Evolutionary conservation across 1,140 invertebrate genomes (phyloP), one percentile per base, ranked within the genome.

Genomic region (Anastrepha ludens): DNA sequence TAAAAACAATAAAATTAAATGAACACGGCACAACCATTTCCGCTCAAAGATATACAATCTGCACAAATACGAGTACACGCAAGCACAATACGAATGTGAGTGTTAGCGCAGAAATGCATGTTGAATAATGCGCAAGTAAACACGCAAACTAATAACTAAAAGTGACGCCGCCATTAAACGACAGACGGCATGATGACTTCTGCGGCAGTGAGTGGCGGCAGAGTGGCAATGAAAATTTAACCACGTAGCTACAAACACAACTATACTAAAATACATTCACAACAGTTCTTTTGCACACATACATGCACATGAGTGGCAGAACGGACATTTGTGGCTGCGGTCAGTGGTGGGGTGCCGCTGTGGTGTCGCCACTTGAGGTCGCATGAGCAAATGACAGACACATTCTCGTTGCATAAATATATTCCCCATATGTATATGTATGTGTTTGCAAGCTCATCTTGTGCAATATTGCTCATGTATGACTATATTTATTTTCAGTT

Each of bases 1-100:
- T 81, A 44, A 86, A 86, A 86, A 86, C 20, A 86, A 86, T 86
- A 86, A 62, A 86, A 86, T 17, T 86, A 86, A 86, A 86, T 86
- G 58, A 86, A 86, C 85, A 62, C 59, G 17, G 20, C 55, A 41
- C 15, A 6, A 3, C 39, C 65, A 39, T 44, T 70, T 41, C 65
- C 41, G 13, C 11, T 6, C 41, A 47, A 39, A 74, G 67, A 47
- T 74, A 6, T 74, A 74, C 67, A 44, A 74, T 74, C 67, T 47
- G 41, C 39, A 74, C 39, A 74, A 74, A 74, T 44, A 74, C 41
- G 17, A 74, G 39, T 47, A 74, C 44, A 74, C 29, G 11, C 11
- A 55, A 8, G 50, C 11, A 55, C 50, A 55, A 29, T 55, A 55
- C 20, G 74, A 1, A 3, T 55, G 15, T 55, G 47, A 20, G n/a